A percentile compares a stretch with the other conserved stretches of the same genome.
Evolutionary conservation across 2,797 vertebrate species (phyloP).

Genomic region (Gambelia wislizenii): DNA sequence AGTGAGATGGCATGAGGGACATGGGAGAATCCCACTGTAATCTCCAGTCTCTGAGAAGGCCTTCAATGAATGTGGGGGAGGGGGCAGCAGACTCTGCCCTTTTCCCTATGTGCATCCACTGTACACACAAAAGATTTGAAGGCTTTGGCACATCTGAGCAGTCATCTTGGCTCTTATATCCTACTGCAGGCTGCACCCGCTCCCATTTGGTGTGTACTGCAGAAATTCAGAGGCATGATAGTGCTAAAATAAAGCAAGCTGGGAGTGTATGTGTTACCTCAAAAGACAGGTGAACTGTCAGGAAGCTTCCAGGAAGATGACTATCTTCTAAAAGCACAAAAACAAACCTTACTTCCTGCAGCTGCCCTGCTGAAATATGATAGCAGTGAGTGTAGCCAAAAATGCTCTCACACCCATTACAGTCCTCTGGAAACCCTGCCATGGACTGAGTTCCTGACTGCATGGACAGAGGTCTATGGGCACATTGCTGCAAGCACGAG

Average conservation of each 20-base stretch:
- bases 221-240: background rate
- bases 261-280: background rate
- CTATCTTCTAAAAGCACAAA: background rate
- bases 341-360: background rate
- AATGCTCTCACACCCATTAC: background rate
- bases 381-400: background rate
- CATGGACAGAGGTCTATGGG: background rate
- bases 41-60: no score
- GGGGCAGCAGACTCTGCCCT: background rate
- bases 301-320: background rate
- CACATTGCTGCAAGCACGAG: background rate
- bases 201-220: background rate
- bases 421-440: no score
- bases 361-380: background rate
- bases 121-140: background rate
- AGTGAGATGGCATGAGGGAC: no score
- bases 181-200: background rate
- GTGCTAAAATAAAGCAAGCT: background rate
- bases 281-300: background rate
- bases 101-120: background rate
- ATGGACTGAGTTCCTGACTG: background rate
- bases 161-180: background rate
- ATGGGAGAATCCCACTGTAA: no score
- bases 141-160: background rate
- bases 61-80: no score